These are phyloP conservation scores for Rhynchophorus ferrugineus DNA, from an alignment of 1,140 invertebrate genomes.

Conservation along the genomic window DNA sequence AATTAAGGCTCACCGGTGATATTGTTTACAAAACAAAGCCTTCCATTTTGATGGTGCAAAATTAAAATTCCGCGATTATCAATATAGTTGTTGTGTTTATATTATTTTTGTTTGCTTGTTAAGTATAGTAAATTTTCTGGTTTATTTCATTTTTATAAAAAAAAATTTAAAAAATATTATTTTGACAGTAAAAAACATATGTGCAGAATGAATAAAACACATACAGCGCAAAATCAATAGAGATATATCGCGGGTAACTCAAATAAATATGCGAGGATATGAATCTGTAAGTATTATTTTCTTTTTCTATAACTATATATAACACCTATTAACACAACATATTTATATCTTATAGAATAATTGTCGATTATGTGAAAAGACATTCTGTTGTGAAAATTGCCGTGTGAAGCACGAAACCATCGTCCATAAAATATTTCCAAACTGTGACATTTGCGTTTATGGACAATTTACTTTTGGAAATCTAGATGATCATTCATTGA, in stretches of 20 bases:
- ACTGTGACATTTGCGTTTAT: constrained; percentile 29
- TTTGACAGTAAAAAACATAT: constrained; percentile 2
- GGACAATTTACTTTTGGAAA: constrained; percentile 14
- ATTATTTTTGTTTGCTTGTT: not conserved
- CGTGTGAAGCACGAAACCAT: constrained; percentile 25
- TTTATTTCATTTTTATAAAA: not conserved
- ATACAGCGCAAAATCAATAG: constrained; percentile 2
- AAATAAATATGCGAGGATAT: constrained; percentile 18
- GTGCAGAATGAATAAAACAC: not conserved
- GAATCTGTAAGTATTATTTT: constrained; percentile 17
- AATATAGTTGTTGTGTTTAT: not conserved
- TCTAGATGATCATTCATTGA: constrained; percentile 7
- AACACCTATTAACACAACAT: constrained; percentile 7
- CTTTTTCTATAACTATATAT: not conserved
- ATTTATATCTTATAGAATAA: constrained; percentile 27
- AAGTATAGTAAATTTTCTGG: no score
- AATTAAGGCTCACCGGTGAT: not conserved
- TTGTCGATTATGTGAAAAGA: constrained; percentile 28
- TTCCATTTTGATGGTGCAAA: constrained; percentile 1
- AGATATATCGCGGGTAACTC: constrained; percentile 5
- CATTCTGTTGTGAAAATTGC: constrained; percentile 30
- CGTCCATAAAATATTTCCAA: constrained; percentile 22
- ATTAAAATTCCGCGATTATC: not conserved
- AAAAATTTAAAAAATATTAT: not conserved
- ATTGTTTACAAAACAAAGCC: constrained; percentile 8